Evolutionary conservation across 1,140 invertebrate genomes (phyloP), one percentile per base, ranked within the genome.

Genomic region (Agrypnia vestita): DNA sequence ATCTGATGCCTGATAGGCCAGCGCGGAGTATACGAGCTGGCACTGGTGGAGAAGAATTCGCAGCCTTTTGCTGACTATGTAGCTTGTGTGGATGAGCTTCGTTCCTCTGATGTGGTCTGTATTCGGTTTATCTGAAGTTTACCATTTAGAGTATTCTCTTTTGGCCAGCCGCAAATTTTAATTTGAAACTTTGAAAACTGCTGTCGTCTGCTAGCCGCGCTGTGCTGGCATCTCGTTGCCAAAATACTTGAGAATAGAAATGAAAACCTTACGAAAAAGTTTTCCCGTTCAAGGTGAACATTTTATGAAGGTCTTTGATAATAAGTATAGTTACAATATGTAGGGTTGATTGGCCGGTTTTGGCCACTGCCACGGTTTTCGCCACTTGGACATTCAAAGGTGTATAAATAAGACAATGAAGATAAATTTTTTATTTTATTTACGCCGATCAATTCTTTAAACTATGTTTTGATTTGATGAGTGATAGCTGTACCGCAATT

Each of bases 81-180:
- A 43, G 59, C 53, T 61, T 75, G 17, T n/a, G 73, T 12, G 44
- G 47, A 61, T 12, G 56, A 12, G 49, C n/a, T 75, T 35, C 43
- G 13, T 25, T 44, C 71, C 15, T 11, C 19, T 13, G 15, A 25
- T 71, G 49, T 49, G 75, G 80, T 61, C 56, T 81, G 80, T 74
- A 78, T 78, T 74, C 71, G 80, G 80, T 81, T 80, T 81, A 76
- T 81, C 72, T 81, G 76, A 81, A 81, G 80, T 81, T 81, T 76
- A 69, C 80, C 80, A 81, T 64, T 81, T 47, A 73, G 25, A 35
- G 25, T 35, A 35, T 35, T 35, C 69, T 61, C 55, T 69, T 78
- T 74, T 43, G 80, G 80, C 71, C 71, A 21, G 51, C 80, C 80
- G 71, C 80, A 81, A 81, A 81, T 81, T 78, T 81, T 81, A 81